Evolutionary conservation across 2,797 vertebrate genomes (phyloP).

Genomic region (Alosa sapidissima): DNA sequence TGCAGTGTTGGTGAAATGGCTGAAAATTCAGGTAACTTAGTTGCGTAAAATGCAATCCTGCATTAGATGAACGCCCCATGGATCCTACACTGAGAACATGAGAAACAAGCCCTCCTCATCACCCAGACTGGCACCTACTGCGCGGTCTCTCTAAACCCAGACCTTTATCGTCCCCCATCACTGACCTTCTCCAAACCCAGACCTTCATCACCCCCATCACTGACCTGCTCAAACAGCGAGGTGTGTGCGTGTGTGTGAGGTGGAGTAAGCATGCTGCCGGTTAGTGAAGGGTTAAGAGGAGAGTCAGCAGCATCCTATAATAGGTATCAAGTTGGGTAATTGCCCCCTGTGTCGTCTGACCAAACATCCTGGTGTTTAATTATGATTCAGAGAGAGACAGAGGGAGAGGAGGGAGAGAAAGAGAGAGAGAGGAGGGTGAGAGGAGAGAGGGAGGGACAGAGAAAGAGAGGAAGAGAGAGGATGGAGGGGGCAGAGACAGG

Average conservation of each 20-base stretch:
- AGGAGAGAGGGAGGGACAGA: background rate
- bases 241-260: background rate
- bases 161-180: too few relatives aligned
- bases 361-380: background rate
- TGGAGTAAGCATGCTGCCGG: background rate
- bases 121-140: too few relatives aligned
- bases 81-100: background rate
- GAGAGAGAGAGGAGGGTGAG: background rate
- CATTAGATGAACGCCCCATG: background rate
- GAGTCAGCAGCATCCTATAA: constrained; percentile 2
- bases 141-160: too few relatives aligned
- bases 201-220: background rate
- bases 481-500: background rate
- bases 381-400: background rate
- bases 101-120: background rate
- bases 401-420: background rate
- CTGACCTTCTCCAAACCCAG: background rate
- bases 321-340: background rate
- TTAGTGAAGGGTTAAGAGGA: background rate
- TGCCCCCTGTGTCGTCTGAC: background rate
- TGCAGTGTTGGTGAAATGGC: background rate
- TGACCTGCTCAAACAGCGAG: background rate
- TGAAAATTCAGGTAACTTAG: background rate
- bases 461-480: background rate
- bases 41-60: background rate